Base-by-base conservation (phyloP, 2,797 vertebrate genomes). In the Argyrosomus regius region DNA sequence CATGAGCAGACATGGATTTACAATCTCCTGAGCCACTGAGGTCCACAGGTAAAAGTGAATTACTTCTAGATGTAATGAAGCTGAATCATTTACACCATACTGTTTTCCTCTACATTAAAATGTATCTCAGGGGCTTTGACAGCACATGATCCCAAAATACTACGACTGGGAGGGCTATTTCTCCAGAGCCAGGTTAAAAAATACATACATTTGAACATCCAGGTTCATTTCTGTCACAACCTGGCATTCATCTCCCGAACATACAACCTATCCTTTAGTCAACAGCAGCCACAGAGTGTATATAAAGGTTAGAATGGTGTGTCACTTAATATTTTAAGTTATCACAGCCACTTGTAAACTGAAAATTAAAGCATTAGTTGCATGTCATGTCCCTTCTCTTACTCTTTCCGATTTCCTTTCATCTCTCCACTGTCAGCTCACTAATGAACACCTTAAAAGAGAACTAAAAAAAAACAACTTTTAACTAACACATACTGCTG, bases 1-100 rank as follows among this genome's bases (percentile, higher is more conserved):
- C 39, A 65, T 10, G 20, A 69, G 16, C 43, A 54, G 50, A 77
- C 56, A 35, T 8, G 17, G 39, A 52, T 59, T 59, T 28, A 64
- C 49, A 31, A 65, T 68, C 41, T 59, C 26, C 28, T 17, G 59
- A 71, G 24, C 35, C 60, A 17, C 59, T 56, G 35, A 4, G 41
- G 54, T 72, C 57, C 43, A 72, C 52, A 57, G 49, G 49, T 77
- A 13, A 69, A 68, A 14, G n/a, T 41, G 46, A 48, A 50, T 11
- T 45, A 3, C 17, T 20, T 72, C 20, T n/a, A 3, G 12, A 57
- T 61, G 18, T 18, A 45, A 43, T 57, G 2, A 76, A 72, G 54
- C 14, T 26, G 43, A 57, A 67, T 67, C 26, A 59, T 22, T 49
- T 18, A 54, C 28, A 41, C 18, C 50, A n/a, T 56, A 14, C 28